Percentiles rank a stretch among this genome's conserved stretches.
Evolutionary conservation across 2,888 invertebrate species (phyloP).

Genomic region (Drosophila merina): DNA sequence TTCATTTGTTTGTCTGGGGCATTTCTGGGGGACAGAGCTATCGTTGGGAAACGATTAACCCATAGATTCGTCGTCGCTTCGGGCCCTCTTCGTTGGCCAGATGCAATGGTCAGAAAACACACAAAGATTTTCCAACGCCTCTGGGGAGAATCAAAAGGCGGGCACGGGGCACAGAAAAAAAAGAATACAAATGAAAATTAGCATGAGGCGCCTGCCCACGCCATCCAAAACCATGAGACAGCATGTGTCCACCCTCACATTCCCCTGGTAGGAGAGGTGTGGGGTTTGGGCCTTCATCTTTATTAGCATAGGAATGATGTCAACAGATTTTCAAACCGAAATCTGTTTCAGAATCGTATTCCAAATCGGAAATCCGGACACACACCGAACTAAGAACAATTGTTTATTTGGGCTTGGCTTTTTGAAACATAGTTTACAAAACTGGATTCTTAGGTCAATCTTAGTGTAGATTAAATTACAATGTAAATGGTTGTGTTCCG

Average conservation of each 20-base stretch:
- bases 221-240: constrained; percentile 10
- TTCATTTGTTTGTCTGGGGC: constrained; percentile 59
- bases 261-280: neutral
- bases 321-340: constrained; percentile 32
- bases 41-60: constrained; percentile 59
- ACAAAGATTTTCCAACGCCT: constrained; percentile 27
- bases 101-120: constrained; percentile 60
- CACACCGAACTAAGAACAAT: constrained; percentile 17
- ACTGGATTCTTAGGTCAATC: constrained; percentile 34
- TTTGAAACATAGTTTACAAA: constrained; percentile 35
- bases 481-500: constrained; percentile 25
- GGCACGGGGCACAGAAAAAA: constrained; percentile 7
- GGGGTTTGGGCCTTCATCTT: constrained; percentile 23
- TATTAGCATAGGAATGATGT: constrained; percentile 47
- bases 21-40: constrained; percentile 37
- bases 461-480: constrained; percentile 38
- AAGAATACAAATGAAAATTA: constrained; percentile 58
- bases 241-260: constrained; percentile 43
- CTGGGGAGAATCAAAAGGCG: constrained; percentile 35
- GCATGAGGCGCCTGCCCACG: constrained; percentile 61
- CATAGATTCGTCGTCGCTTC: constrained; percentile 43
- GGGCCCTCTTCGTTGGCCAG: constrained; percentile 37
- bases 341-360: neutral
- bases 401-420: constrained; percentile 30
- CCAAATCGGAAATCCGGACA: neutral